Conservation (phyloP, 2,113 vertebrate genomes). For the Carollia perspicillata region DNA sequence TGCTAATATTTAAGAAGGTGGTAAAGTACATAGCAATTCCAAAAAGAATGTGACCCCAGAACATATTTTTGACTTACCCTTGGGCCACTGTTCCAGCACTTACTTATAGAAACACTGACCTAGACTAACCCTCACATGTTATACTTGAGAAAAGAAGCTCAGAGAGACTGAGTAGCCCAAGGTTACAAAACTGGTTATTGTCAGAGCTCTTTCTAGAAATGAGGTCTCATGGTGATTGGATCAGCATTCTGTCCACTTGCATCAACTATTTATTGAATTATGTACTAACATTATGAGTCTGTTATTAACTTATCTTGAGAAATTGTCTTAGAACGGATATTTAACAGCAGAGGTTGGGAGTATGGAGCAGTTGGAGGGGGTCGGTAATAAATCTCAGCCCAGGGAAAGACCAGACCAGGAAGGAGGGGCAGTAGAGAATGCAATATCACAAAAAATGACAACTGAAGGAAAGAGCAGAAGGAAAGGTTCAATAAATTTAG, state of each 20-base stretch:
- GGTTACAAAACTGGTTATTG: background rate
- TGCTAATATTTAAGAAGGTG: background rate
- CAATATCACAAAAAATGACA: background rate
- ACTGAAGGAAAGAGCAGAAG: background rate
- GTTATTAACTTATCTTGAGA: background rate
- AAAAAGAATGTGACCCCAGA: background rate
- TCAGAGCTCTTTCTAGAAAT: background rate
- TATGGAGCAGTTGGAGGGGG: background rate
- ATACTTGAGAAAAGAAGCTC: background rate
- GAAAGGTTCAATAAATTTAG: background rate
- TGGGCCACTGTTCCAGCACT: background rate
- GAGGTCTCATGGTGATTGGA: background rate
- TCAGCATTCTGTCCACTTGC: background rate
- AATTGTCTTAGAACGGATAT: background rate
- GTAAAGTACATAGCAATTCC: background rate
- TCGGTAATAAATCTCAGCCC: background rate
- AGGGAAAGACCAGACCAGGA: background rate
- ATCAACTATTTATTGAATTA: background rate
- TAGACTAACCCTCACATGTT: background rate
- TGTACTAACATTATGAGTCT: background rate
- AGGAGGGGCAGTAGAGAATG: background rate
- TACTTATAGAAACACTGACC: background rate
- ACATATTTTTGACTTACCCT: background rate
- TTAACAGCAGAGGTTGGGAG: background rate
- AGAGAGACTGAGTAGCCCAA: background rate